Conservation (phyloP, 1,140 invertebrate species). For the Caenorhabditis inopinata region DNA sequence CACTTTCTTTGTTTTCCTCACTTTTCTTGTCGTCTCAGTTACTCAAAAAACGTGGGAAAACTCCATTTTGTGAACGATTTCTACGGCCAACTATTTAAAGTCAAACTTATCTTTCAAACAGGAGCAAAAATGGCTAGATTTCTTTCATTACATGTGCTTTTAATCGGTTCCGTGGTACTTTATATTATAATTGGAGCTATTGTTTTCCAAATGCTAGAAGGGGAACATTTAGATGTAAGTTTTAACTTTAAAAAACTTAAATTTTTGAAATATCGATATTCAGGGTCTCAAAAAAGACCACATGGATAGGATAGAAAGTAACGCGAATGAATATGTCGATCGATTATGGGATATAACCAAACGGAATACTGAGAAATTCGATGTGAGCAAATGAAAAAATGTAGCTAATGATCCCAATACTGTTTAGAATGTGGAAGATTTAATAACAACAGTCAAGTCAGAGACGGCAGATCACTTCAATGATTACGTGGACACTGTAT, state of each 20-base stretch:
- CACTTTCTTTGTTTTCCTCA: not conserved
- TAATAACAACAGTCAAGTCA: conserved; percentile 26
- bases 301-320: conserved; percentile 52
- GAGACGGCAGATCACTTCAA: conserved; percentile 3
- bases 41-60: not conserved
- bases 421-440: conserved; percentile 38
- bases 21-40: not conserved
- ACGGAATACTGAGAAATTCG: not conserved
- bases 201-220: conserved; percentile 59
- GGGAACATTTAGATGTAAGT: conserved; percentile 47
- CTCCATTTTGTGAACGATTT: not conserved
- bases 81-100: not conserved
- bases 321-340: conserved; percentile 54
- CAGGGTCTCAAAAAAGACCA: conserved; percentile 43
- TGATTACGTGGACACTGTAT: conserved; percentile 61
- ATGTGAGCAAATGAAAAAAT: not conserved
- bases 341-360: conserved; percentile 51
- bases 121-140: conserved; percentile 40
- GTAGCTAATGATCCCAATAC: not conserved
- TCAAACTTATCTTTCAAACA: not conserved
- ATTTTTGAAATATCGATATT: not conserved
- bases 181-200: conserved; percentile 59
- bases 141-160: conserved; percentile 57
- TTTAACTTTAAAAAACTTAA: not conserved
- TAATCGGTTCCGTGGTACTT: conserved; percentile 53